Conservation (phyloP, 2,888 invertebrate genomes). For the Nomada goodeniana region DNA sequence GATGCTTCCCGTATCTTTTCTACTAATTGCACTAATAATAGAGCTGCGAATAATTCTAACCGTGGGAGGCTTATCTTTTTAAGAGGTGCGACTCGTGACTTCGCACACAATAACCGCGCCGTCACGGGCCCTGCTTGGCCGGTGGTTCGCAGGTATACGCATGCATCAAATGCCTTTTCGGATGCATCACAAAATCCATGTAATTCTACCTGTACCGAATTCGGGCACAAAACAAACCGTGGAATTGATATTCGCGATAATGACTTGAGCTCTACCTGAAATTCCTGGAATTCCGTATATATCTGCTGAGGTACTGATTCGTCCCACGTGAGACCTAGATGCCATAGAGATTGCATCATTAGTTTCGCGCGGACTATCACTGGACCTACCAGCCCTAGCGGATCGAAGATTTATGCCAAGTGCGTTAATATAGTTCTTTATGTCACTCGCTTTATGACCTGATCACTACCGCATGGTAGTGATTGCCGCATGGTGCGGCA, state of each 20-base stretch:
- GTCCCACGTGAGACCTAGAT: slow-evolving; percentile 8
- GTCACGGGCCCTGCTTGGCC: too few species aligned
- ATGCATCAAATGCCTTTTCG: not conserved
- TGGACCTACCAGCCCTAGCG: slow-evolving; percentile 22
- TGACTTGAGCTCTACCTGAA: not conserved
- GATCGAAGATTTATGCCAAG: slow-evolving; percentile 10
- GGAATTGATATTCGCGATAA: not conserved
- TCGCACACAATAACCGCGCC: not conserved
- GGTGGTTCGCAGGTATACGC: not conserved
- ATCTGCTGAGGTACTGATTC: slow-evolving; percentile 14
- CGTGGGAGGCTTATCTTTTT: not conserved
- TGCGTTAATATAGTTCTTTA: too few species aligned
- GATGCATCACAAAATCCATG: not conserved
- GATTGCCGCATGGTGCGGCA: slow-evolving; percentile 4
- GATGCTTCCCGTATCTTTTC: not conserved
- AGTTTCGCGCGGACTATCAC: slow-evolving; percentile 22
- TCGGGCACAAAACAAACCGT: not conserved
- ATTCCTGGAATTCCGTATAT: not conserved
- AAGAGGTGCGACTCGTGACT: not conserved
- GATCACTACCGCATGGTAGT: not conserved
- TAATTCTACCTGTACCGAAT: not conserved
- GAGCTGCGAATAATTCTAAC: not conserved
- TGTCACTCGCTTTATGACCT: not conserved
- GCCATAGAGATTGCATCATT: slow-evolving; percentile 20
- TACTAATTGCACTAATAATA: not conserved